Percentiles rank a stretch among this genome's conserved stretches.
Evolutionary conservation across 2,113 vertebrate species (phyloP).

Genomic region (Origma solitaria): DNA sequence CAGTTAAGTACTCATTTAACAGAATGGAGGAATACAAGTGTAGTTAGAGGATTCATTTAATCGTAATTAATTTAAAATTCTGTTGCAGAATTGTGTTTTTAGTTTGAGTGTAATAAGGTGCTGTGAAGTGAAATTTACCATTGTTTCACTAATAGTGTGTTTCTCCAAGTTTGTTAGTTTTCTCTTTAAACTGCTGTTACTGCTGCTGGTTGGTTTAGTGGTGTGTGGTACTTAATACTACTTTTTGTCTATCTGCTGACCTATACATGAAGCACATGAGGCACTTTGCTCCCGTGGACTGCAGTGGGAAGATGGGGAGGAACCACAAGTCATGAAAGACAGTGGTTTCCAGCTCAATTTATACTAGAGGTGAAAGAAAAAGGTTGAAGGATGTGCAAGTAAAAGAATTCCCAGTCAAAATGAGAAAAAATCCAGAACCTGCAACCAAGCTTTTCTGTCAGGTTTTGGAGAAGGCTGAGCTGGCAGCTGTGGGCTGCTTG

Average conservation of each 20-base stretch:
- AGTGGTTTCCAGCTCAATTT: background rate
- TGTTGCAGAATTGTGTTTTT: background rate
- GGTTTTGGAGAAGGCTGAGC: background rate
- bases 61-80: background rate
- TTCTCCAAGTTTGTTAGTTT: background rate
- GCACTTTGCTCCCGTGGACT: background rate
- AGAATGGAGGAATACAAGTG: rapidly evolving
- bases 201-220: background rate
- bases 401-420: background rate
- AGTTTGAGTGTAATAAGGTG: background rate
- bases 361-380: background rate
- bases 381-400: background rate
- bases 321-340: background rate
- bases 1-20: background rate
- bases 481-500: background rate
- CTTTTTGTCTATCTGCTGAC: no score
- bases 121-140: background rate
- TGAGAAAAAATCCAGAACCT: background rate
- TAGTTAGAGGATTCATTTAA: background rate
- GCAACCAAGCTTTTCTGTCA: background rate
- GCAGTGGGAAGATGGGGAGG: background rate
- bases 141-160: background rate
- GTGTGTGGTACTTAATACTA: rapidly evolving
- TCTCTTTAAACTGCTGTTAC: rapidly evolving
- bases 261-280: rapidly evolving